Base-by-base conservation (phyloP, 2,797 vertebrate species). In the Lithobates pipiens region DNA sequence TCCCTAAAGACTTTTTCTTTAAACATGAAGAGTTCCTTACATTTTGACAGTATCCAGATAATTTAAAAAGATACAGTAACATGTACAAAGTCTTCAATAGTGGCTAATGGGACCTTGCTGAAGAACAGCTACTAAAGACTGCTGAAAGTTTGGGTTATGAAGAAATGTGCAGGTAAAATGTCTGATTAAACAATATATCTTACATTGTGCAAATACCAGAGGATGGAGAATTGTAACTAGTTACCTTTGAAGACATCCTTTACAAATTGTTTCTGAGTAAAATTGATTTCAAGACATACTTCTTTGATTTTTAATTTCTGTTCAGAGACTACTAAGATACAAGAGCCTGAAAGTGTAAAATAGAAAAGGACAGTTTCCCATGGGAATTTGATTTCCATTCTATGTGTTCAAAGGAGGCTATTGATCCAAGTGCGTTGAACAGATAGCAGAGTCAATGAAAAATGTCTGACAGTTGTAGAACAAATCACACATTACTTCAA, bases 221-320 rank as follows among this genome's bases (percentile, higher is more conserved):
- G 57, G 54, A 78, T 27, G 10, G 18, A 63, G 57, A 83, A 21
- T 32, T 73, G 73, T 78, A 32, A 25, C 42, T 74, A 83, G 67
- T 83, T 86, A 83, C 69, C 78, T 78, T 72, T 77, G 44, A 87
- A 83, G 78, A 57, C 76, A 79, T 83, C 76, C 76, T 87, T 87
- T 87, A 76, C 80, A 75, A 29, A 83, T 87, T 87, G 74, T 87
- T 83, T 79, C 76, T 83, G 82, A 86, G 68, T 83, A 29, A 82
- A 86, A 86, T 86, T 86, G 80, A 82, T 83, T 86, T 79, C 16
- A 29, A 32, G 63, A 44, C 61, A 68, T 87, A 79, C 57, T 34
- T 69, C 81, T 83, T 86, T 86, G 85, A 86, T 79, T 86, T 82
- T 82, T 86, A 72, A 79, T 79, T 86, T 82, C 68, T 86, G 68